Evolutionary conservation across 2,797 vertebrate species (phyloP).

Genomic region (Alca torda): DNA sequence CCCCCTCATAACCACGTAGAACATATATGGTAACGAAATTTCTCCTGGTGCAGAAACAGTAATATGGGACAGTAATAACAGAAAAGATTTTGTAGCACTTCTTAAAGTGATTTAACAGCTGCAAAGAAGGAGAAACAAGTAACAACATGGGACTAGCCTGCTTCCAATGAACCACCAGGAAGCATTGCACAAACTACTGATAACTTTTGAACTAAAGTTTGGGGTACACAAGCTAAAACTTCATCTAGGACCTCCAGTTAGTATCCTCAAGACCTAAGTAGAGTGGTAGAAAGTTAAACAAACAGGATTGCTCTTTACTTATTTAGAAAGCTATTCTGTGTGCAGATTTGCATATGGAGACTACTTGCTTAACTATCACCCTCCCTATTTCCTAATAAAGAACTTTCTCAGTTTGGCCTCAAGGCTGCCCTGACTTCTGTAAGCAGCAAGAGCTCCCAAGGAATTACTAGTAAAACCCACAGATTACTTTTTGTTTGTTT

Average conservation of each 20-base stretch:
- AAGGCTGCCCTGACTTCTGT: background rate
- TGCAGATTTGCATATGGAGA: background rate
- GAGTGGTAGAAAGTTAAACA: background rate
- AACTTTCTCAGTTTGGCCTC: background rate
- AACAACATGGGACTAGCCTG: background rate
- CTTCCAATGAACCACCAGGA: background rate
- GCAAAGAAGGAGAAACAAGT: background rate
- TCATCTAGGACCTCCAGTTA: background rate
- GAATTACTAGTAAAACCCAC: background rate
- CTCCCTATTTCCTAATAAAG: background rate
- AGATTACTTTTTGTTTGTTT: background rate
- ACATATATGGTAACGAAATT: background rate
- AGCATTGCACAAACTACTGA: background rate
- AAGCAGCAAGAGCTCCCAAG: background rate
- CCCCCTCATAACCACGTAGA: background rate
- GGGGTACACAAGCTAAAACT: background rate
- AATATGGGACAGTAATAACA: background rate
- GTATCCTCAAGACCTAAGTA: background rate
- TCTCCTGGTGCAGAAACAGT: background rate
- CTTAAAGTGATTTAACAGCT: slow-evolving; percentile 4
- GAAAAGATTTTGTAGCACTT: background rate
- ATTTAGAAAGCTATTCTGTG: background rate
- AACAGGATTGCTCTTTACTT: background rate
- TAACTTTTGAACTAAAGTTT: background rate
- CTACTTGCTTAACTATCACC: background rate